Evolutionary conservation across 2,888 invertebrate species (phyloP), one percentile per base, ranked within the genome.

Genomic region (Brachyptera putata): DNA sequence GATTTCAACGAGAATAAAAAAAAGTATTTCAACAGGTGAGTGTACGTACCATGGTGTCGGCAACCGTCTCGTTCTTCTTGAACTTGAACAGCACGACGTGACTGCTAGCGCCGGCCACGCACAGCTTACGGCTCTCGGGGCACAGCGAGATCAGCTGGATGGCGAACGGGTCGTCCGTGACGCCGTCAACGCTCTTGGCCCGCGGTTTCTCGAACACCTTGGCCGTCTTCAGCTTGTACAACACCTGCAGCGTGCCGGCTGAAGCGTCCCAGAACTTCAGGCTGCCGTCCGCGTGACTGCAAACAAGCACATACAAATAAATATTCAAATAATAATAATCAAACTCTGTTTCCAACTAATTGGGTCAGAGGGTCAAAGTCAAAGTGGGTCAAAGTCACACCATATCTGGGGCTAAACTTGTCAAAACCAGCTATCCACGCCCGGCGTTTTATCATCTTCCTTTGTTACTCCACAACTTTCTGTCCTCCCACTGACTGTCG

Each of bases 201-300:
- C 80, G 83, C 65, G 86, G 84, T 71, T 86, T 84, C 73, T 91
- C 91, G 75, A 91, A 90, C 60, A 89, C 83, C 81, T 97, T 96
- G 68, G 93, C 91, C 73, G 96, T 96, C 82, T 97, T 98, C 72
- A 98, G 80, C 82, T 97, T 97, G 80, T 98, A 98, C 72, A 98
- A 83, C 71, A 96, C 89, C 81, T 97, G 96, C 69, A 99, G 81
- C 64, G 92, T 91, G 67, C 95, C 95, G 57, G 94, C 95, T 71
- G 95, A 95, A 49, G 95, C 95, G 76, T 99, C 98, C 98, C 98
- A 99, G 78, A 99, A 99, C 76, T 97, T 97, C 60, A 99, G 83
- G 72, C 95, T 95, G 57, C 99, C 99, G 78, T 99, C 99, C 66
- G 96, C 92, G 77, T 98, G 97, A 56, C 95, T 93, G 78, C n/a